phyloP scores from a whole-genome alignment of 2,113 vertebrate species.

The Murina feae region DNA sequence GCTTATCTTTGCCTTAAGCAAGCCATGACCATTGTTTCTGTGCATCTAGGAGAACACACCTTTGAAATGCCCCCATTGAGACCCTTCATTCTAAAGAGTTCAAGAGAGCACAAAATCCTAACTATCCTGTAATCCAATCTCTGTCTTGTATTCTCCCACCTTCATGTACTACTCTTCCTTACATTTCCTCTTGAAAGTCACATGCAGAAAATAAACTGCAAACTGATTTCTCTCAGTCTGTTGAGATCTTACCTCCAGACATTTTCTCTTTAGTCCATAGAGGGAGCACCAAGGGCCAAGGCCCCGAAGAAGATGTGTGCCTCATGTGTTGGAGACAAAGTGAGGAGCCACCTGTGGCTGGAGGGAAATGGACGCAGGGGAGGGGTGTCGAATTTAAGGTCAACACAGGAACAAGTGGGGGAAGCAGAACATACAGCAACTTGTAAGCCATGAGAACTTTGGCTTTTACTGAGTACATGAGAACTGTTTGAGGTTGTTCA shows the following conservation, averaged over 20 bases:
- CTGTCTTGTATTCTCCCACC: not conserved
- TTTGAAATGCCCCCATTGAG: not conserved
- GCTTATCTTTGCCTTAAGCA: not conserved
- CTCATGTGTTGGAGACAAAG: not conserved
- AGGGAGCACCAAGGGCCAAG: not conserved
- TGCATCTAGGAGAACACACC: not conserved
- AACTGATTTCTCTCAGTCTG: not conserved
- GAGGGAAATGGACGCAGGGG: not conserved
- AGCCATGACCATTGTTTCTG: not conserved
- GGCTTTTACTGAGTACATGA: not conserved
- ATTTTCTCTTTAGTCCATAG: not conserved
- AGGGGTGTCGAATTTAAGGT: not conserved
- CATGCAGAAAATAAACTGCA: not conserved
- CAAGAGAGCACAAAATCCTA: not conserved
- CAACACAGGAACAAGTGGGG: rapidly evolving
- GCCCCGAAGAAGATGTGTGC: not conserved
- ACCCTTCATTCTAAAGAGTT: not conserved
- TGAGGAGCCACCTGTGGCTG: not conserved
- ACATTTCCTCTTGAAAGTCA: not conserved
- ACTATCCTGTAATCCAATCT: not conserved
- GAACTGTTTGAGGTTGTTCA: not conserved
- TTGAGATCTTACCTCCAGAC: not conserved
- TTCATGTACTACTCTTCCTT: not conserved
- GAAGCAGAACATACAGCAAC: not conserved
- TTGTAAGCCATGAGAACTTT: not conserved